These are phyloP conservation scores for Tinea trinotella DNA, from an alignment of 2,888 invertebrate species.

Conservation along the genomic window DNA sequence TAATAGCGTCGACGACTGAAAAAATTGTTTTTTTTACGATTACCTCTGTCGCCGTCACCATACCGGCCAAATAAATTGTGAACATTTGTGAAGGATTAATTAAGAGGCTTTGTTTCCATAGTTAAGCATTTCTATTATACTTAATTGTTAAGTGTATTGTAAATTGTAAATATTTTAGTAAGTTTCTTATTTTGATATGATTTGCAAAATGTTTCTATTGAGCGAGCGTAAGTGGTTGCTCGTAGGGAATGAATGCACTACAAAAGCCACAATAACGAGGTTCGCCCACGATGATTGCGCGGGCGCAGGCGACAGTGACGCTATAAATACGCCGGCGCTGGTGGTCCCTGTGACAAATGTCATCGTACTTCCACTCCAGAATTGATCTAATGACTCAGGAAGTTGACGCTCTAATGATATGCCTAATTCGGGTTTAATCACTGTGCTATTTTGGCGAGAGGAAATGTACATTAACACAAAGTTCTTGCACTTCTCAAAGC, in stretches of 20 bases:
- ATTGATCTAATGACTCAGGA: slow-evolving; percentile 63
- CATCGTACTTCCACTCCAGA: slow-evolving; percentile 52
- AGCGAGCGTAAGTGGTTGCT: not conserved
- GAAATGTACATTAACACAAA: not conserved
- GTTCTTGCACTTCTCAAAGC: too few species aligned
- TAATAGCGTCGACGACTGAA: too few species aligned
- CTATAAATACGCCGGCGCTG: slow-evolving; percentile 66
- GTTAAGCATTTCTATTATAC: too few species aligned
- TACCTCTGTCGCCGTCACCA: too few species aligned
- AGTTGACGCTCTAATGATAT: slow-evolving; percentile 53
- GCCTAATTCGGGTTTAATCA: slow-evolving; percentile 41
- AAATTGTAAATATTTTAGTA: too few species aligned
- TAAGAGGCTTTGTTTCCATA: too few species aligned
- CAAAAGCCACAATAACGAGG: not conserved
- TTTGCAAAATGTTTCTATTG: not conserved
- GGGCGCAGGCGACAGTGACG: slow-evolving; percentile 33
- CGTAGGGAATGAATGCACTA: not conserved
- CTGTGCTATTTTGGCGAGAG: not conserved
- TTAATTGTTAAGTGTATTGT: too few species aligned
- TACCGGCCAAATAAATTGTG: too few species aligned
- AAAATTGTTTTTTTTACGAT: too few species aligned
- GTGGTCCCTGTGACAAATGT: slow-evolving; percentile 70
- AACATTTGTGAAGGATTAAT: too few species aligned
- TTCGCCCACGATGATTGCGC: slow-evolving; percentile 12
- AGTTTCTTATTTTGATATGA: too few species aligned